phyloP scores from a whole-genome alignment of 2,113 vertebrate species.

The Galbula dea region DNA sequence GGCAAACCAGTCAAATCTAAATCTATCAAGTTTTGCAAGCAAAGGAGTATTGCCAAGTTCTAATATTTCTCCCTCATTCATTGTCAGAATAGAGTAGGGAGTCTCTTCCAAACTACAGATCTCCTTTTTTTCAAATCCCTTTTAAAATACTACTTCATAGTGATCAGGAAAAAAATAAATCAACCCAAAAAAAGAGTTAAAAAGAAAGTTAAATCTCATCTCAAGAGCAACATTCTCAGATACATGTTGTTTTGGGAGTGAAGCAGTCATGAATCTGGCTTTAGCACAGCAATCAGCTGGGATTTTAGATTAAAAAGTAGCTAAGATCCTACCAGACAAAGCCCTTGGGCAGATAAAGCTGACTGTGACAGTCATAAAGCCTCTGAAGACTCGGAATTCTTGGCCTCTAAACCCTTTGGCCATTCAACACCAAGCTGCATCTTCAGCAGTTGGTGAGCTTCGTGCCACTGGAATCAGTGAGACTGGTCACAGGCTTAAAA shows the following conservation, averaged over 20 bases:
- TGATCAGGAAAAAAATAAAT: not conserved
- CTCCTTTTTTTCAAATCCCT: not conserved
- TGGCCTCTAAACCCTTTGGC: not conserved
- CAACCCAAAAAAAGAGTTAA: not conserved
- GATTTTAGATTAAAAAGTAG: constrained; percentile 41
- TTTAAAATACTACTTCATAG: not conserved
- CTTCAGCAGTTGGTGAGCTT: not conserved
- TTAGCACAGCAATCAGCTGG: constrained; percentile 1
- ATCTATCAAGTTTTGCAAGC: constrained; percentile 48
- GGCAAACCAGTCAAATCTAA: constrained; percentile 52
- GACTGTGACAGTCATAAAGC: not conserved
- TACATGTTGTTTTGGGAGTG: not conserved
- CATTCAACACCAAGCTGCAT: not conserved
- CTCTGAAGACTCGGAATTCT: not conserved
- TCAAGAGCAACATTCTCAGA: not conserved
- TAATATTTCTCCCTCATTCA: constrained; percentile 36
- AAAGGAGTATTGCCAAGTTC: constrained; percentile 45
- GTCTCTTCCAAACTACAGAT: constrained; percentile 4
- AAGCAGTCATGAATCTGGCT: not conserved
- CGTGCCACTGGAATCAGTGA: not conserved
- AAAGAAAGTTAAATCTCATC: constrained; percentile 18
- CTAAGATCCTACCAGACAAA: constrained; percentile 25
- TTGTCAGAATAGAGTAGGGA: not conserved
- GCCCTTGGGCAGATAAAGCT: not conserved
- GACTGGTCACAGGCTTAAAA: not conserved